Conservation (phyloP, 2,888 invertebrate genomes). For the Drosophila pseudotalamancana region DNA sequence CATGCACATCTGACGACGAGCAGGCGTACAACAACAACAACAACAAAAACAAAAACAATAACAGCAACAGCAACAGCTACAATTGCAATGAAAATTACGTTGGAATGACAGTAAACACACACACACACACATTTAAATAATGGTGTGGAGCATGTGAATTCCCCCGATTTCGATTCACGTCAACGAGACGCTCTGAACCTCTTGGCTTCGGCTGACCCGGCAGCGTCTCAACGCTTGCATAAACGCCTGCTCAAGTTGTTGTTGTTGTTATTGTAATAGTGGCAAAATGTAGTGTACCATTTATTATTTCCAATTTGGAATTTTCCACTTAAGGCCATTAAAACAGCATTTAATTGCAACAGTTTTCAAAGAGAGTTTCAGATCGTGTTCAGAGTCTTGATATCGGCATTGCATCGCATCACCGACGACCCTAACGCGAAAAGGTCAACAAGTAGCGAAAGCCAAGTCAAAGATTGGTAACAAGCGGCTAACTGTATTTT, state of each 20-base stretch:
- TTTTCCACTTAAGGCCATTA: slow-evolving; percentile 14
- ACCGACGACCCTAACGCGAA: neutral
- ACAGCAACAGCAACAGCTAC: slow-evolving; percentile 2
- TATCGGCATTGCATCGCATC: slow-evolving; percentile 8
- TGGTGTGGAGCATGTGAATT: neutral
- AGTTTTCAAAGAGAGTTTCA: neutral
- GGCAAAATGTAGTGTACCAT: slow-evolving; percentile 17
- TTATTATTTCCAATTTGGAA: neutral
- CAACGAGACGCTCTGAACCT: slow-evolving; percentile 23
- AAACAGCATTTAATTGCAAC: slow-evolving; percentile 17
- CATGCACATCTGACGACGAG: slow-evolving; percentile 29
- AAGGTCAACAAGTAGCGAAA: neutral
- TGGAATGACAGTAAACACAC: slow-evolving; percentile 14
- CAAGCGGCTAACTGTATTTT: neutral
- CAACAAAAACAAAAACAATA: slow-evolving; percentile 15
- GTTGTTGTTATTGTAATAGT: slow-evolving; percentile 1
- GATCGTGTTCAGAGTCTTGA: neutral
- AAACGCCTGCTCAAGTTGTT: slow-evolving; percentile 12
- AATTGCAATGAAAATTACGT: slow-evolving; percentile 23
- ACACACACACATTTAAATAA: neutral
- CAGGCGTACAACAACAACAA: slow-evolving; percentile 5
- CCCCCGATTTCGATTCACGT: neutral
- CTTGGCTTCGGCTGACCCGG: slow-evolving; percentile 31
- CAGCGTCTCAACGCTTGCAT: slow-evolving; percentile 27
- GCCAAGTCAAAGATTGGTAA: neutral